Conservation (phyloP, 2,888 invertebrate genomes). For the Hemicrepidius hirtus region DNA sequence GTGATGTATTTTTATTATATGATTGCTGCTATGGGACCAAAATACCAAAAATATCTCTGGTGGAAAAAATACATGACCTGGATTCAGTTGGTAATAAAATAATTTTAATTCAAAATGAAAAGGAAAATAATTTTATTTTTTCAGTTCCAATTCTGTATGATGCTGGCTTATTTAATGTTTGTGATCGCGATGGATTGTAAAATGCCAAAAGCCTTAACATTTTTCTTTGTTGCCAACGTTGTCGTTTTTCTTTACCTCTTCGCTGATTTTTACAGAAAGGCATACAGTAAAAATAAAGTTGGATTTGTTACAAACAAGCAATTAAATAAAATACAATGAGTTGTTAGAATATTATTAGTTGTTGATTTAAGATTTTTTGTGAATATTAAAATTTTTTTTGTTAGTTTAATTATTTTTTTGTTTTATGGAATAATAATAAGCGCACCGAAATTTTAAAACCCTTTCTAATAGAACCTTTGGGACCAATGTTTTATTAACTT, state of each 20-base stretch:
- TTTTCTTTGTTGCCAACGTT: slow-evolving; percentile 80
- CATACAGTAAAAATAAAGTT: slow-evolving; percentile 62
- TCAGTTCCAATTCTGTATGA: slow-evolving; percentile 84
- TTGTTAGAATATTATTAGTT: neutral
- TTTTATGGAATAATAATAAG: too few relatives aligned
- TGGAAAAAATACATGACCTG: slow-evolving; percentile 95
- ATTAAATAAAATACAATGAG: slow-evolving; percentile 12
- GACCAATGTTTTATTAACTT: too few relatives aligned
- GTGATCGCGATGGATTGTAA: slow-evolving; percentile 81
- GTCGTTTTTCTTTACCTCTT: slow-evolving; percentile 86
- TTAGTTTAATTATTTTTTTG: too few relatives aligned
- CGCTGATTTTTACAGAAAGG: slow-evolving; percentile 80
- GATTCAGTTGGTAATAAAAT: slow-evolving; percentile 82
- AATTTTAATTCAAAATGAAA: too few relatives aligned
- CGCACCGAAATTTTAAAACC: too few relatives aligned
- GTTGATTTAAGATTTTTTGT: too few relatives aligned
- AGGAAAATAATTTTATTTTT: slow-evolving; percentile 55
- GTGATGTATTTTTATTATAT: slow-evolving; percentile 95
- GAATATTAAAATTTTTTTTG: too few relatives aligned
- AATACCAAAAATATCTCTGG: slow-evolving; percentile 93
- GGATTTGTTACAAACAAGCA: neutral
- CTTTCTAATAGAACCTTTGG: too few relatives aligned
- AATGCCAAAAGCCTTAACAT: slow-evolving; percentile 81
- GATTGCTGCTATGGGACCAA: slow-evolving; percentile 90
- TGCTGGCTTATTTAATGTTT: slow-evolving; percentile 81